Evolutionary conservation across 2,888 invertebrate species (phyloP).

Genomic region (Amphimallon solstitiale): DNA sequence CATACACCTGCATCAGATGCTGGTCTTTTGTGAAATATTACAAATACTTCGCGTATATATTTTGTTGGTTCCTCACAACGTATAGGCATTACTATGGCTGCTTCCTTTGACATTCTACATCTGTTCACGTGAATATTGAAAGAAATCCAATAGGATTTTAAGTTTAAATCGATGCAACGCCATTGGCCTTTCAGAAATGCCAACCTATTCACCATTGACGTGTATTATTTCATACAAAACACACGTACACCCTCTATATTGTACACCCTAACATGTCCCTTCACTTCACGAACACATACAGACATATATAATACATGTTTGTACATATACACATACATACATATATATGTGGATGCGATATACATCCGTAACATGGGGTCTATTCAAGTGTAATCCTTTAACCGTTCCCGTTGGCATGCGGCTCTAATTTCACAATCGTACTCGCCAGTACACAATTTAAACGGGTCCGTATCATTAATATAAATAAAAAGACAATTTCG

Average conservation of each 20-base stretch:
- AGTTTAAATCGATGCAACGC: slow-evolving; percentile 12
- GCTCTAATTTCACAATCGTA: no score
- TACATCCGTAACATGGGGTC: no score
- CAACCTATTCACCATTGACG: slow-evolving; percentile 3
- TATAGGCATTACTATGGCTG: no score
- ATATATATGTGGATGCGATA: no score
- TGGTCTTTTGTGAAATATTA: no score
- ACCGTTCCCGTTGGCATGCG: no score
- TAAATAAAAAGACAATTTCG: slow-evolving; percentile 45
- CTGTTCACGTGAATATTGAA: slow-evolving; percentile 11
- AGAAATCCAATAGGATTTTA: slow-evolving; percentile 12
- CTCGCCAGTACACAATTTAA: background rate
- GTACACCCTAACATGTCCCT: background rate
- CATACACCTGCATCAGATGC: no score
- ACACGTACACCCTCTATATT: background rate
- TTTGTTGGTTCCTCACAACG: no score
- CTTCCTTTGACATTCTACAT: background rate
- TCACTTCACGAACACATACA: background rate
- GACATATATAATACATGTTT: background rate
- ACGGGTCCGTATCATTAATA: slow-evolving; percentile 40
- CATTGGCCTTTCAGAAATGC: slow-evolving; percentile 1
- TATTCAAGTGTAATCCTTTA: no score
- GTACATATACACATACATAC: no score
- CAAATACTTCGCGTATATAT: no score
- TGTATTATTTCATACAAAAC: background rate